Conservation (phyloP, 2,113 vertebrate species). For the Podiceps cristatus region DNA sequence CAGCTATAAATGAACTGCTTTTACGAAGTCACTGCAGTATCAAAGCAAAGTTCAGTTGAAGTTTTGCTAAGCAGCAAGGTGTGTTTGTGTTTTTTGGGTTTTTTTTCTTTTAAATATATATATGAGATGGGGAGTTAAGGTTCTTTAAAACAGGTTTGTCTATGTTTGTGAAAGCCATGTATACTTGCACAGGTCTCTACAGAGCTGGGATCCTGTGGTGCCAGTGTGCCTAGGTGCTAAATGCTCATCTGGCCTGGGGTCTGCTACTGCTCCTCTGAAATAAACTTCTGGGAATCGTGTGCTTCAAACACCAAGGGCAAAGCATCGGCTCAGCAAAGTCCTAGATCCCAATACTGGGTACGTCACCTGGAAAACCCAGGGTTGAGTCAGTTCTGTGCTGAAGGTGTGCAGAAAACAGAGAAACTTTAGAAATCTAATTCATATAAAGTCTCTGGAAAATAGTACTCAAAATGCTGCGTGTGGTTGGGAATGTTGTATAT, state of each 20-base stretch:
- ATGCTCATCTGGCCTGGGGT: not conserved
- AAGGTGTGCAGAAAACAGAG: not conserved
- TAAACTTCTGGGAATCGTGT: not conserved
- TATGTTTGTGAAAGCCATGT: not conserved
- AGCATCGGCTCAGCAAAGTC: not conserved
- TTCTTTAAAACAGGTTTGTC: not conserved
- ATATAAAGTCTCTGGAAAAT: not conserved
- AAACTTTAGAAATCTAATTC: rapidly evolving
- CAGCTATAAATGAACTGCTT: not conserved
- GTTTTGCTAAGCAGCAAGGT: not conserved
- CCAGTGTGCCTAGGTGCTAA: rapidly evolving
- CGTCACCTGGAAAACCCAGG: not conserved
- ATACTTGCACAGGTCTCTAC: not conserved
- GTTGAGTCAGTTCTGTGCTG: not conserved
- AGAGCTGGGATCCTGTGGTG: not conserved
- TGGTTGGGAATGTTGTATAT: not conserved
- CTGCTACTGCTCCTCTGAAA: not conserved
- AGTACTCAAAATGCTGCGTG: not conserved
- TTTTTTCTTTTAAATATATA: rapidly evolving
- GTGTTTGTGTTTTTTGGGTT: not conserved
- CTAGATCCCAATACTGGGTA: rapidly evolving
- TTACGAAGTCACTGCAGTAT: not conserved
- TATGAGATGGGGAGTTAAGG: not conserved
- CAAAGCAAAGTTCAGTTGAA: not conserved
- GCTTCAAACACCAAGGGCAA: not conserved